These are phyloP conservation scores for Hetaerina titia DNA, from an alignment of 2,888 invertebrate species.

Conservation along the genomic window DNA sequence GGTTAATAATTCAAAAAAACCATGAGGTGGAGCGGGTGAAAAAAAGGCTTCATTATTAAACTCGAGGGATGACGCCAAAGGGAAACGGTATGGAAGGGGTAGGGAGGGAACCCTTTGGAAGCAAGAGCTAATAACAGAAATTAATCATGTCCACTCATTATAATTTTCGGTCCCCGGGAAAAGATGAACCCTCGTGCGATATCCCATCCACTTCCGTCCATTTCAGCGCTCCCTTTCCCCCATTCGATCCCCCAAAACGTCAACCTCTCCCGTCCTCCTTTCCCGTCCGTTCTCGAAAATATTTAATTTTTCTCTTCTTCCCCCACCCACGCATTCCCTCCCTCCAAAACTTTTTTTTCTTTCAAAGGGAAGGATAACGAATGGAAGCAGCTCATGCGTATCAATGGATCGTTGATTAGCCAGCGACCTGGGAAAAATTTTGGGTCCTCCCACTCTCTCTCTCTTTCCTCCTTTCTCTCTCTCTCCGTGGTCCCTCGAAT, in stretches of 20 bases:
- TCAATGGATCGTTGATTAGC: slow-evolving; percentile 9
- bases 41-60: background rate
- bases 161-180: background rate
- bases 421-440: background rate
- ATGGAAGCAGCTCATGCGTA: background rate
- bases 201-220: background rate
- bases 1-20: background rate
- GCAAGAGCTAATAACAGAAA: background rate
- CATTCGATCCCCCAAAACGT: background rate
- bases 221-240: background rate
- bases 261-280: background rate
- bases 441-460: background rate
- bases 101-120: background rate
- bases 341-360: background rate
- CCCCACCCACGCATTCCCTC: background rate
- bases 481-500: background rate
- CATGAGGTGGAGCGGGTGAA: background rate
- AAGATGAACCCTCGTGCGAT: background rate
- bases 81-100: background rate
- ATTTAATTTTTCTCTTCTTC: background rate
- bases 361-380: background rate
- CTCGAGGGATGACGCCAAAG: background rate
- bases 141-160: slow-evolving; percentile 6
- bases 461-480: background rate
- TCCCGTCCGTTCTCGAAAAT: background rate